phyloP scores from a whole-genome alignment of 2,113 vertebrate genomes.

The Monopterus albus region DNA sequence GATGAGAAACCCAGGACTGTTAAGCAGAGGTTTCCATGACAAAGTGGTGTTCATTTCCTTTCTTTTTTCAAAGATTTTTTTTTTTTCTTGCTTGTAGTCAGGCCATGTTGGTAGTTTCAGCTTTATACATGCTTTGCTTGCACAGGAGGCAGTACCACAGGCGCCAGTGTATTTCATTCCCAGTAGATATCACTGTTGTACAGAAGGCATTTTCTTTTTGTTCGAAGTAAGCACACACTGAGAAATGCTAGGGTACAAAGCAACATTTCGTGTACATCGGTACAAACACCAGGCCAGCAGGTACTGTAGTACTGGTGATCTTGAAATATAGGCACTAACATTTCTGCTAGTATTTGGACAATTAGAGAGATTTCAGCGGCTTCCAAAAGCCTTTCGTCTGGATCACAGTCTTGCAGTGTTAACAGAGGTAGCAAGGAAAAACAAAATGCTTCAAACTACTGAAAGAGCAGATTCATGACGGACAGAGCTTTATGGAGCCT shows the following conservation, averaged over 20 bases:
- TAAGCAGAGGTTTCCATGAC: slow-evolving; percentile 75
- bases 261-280: slow-evolving; percentile 40
- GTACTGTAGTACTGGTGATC: slow-evolving; percentile 40
- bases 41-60: slow-evolving; percentile 64
- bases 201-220: slow-evolving; percentile 63
- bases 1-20: slow-evolving; percentile 79
- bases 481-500: slow-evolving; percentile 41
- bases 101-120: slow-evolving; percentile 53
- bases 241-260: slow-evolving; percentile 54
- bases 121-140: slow-evolving; percentile 69
- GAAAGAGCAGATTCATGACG: slow-evolving; percentile 38
- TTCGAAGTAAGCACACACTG: slow-evolving; percentile 49
- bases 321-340: slow-evolving; percentile 52
- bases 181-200: slow-evolving; percentile 66
- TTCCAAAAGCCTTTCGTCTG: slow-evolving; percentile 30
- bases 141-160: slow-evolving; percentile 70
- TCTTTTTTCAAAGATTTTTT: slow-evolving; percentile 18
- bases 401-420: slow-evolving; percentile 24
- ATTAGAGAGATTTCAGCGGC: slow-evolving; percentile 49
- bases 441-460: slow-evolving; percentile 25
- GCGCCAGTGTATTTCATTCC: slow-evolving; percentile 72
- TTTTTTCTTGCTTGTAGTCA: slow-evolving; percentile 36
- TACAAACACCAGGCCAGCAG: slow-evolving; percentile 51
- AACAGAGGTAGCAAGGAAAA: slow-evolving; percentile 19
- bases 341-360: slow-evolving; percentile 45